Percentiles rank a stretch among this genome's conserved stretches.
Evolutionary conservation across 2,888 invertebrate species (phyloP).

Genomic region (Phyto melanocephala): DNA sequence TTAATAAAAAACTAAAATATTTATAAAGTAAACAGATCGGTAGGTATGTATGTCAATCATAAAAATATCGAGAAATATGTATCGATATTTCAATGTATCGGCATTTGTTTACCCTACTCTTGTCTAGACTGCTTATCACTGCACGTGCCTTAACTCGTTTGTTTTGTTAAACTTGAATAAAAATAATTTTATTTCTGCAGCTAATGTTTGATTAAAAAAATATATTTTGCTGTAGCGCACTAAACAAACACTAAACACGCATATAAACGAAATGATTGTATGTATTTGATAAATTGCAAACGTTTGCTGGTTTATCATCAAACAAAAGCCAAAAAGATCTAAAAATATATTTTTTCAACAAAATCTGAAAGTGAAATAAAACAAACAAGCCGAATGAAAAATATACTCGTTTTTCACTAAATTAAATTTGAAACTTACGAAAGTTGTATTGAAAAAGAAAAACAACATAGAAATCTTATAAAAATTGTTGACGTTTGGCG

Average conservation of each 20-base stretch:
- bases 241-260: background rate
- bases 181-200: no score
- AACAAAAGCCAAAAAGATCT: conserved; percentile 20
- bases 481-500: conserved; percentile 64
- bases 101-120: no score
- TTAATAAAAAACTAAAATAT: no score
- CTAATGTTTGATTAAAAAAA: no score
- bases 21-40: no score
- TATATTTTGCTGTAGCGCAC: background rate
- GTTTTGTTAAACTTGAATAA: background rate
- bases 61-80: no score
- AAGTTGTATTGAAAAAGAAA: background rate
- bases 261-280: conserved; percentile 67
- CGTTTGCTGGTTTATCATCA: conserved; percentile 26
- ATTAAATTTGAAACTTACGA: conserved; percentile 21
- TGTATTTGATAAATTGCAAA: conserved; percentile 43
- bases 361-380: conserved; percentile 45
- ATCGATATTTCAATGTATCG: no score
- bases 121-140: no score
- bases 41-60: no score
- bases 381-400: conserved; percentile 11
- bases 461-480: conserved; percentile 15
- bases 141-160: background rate
- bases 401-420: conserved; percentile 14
- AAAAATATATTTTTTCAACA: conserved; percentile 24